Evolutionary conservation across 35 echinoderm and acorn worm species (phyloP).

Genomic region (Hemicentrotus pulcherrimus): DNA sequence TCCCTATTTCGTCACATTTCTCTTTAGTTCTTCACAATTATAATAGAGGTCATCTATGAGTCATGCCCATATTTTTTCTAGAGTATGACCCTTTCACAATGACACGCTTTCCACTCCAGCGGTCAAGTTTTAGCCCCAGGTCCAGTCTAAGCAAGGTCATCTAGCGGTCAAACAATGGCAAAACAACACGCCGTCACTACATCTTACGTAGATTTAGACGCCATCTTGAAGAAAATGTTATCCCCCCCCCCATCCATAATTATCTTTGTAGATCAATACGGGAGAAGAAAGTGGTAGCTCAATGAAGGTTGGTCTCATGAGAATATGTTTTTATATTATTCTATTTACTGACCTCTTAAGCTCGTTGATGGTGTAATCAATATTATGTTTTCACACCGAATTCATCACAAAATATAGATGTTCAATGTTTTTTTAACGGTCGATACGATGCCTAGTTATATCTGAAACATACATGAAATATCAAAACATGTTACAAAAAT

Average conservation of each 20-base stretch:
- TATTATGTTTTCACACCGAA: too few species aligned
- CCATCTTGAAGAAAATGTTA: neutral
- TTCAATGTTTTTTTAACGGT: too few species aligned
- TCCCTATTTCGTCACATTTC: neutral
- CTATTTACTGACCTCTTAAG: too few species aligned
- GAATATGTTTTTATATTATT: too few species aligned
- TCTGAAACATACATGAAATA: too few species aligned
- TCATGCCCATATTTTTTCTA: neutral
- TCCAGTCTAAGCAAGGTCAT: neutral
- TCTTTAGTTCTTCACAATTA: neutral
- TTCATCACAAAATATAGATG: too few species aligned
- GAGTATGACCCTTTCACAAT: neutral
- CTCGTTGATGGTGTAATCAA: too few species aligned
- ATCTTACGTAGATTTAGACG: neutral
- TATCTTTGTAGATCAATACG: neutral
- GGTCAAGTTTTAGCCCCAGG: neutral
- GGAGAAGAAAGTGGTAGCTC: too few species aligned
- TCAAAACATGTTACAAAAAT: too few species aligned
- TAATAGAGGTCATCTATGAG: neutral
- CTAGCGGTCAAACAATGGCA: neutral
- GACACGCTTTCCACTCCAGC: neutral
- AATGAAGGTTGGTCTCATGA: too few species aligned
- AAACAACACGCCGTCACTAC: neutral
- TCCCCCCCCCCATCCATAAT: neutral
- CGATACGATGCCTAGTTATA: too few species aligned